These are phyloP conservation scores for Holcopasites calliopsidis DNA, from an alignment of 1,140 invertebrate species.

Conservation along the genomic window DNA sequence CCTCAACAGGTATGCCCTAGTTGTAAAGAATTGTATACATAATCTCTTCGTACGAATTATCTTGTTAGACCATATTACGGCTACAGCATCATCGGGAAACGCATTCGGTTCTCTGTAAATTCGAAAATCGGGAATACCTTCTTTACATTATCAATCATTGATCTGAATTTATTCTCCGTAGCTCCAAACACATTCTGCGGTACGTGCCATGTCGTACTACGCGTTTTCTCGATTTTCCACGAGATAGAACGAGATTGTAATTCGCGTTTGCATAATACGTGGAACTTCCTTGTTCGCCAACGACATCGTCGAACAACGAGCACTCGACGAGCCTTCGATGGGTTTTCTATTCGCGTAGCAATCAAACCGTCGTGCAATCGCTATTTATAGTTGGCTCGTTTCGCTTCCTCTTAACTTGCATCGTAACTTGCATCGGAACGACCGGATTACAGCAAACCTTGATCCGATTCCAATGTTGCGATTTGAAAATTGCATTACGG, in stretches of 20 bases:
- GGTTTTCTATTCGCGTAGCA: not conserved
- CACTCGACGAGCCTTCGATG: not conserved
- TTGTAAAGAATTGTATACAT: not conserved
- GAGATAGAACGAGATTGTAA: too few relatives aligned
- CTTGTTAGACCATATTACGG: too few relatives aligned
- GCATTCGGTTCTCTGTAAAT: not conserved
- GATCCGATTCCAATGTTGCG: not conserved
- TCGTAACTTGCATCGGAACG: not conserved
- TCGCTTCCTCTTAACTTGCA: not conserved
- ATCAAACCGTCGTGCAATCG: conserved; percentile 16
- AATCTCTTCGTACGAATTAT: too few relatives aligned
- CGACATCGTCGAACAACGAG: not conserved
- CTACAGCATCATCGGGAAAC: not conserved
- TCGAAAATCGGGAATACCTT: too few relatives aligned
- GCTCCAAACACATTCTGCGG: too few relatives aligned
- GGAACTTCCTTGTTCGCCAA: conserved; percentile 1
- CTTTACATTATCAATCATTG: too few relatives aligned
- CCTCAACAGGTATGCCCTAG: not conserved
- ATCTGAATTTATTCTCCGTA: not conserved
- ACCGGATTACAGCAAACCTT: not conserved
- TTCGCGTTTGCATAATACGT: not conserved
- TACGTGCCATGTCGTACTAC: too few relatives aligned
- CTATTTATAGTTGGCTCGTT: conserved; percentile 4
- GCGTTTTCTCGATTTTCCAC: not conserved
- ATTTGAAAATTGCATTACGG: too few relatives aligned